Base-by-base conservation (phyloP, 2,888 invertebrate genomes). In the Parthenolecanium corni region DNA sequence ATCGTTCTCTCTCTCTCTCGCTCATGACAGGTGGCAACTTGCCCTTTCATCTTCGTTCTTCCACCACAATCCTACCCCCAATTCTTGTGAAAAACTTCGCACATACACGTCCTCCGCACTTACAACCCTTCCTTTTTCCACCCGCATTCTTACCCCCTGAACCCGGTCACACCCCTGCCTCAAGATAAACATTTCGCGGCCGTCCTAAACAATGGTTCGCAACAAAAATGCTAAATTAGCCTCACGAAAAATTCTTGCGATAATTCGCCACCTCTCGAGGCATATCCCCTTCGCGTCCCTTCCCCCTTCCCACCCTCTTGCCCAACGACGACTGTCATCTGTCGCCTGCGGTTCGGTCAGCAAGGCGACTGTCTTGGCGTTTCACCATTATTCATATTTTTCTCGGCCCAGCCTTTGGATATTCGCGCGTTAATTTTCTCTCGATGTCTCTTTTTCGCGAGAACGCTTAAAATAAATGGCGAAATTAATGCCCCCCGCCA, bases 311-410 rank as follows among this genome's bases (percentile, higher is more conserved):
- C 4, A 9, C 31, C 31, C 31, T 31, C 9, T 31, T 9, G 4
- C 9, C 31, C 31, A 31, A 31, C 5, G 31, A 31, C 31, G 31
- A 6, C 9, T 9, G 31, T 31, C 38, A 14, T 23, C 49, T 21
- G 49, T 23, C 49, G 49, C 25, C 24, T 47, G 57, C 57, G 47
- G 47, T 57, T 47, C 36, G 47, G 57, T 36, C 57, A 57, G 31
- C 47, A n/a, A 36, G 57, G 24, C 62, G 44, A 62, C 62, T 62
- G 24, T 31, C 42, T 62, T 31, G 62, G 40, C 62, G 40, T 62
- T 62, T 31, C 42, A 52, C 62, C 62, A 62, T 62, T 62, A 62
- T 62, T 62, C 62, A 62, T 62, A 62, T 62, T 40, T 52, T 38
- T 31, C 31, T n/a, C n/a, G 31, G 31, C 31, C 5, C 31, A 21